Percentiles rank a stretch among this genome's conserved stretches.
phyloP scores from a whole-genome alignment of 2,888 invertebrate genomes.

The Alloplasta piceator region DNA sequence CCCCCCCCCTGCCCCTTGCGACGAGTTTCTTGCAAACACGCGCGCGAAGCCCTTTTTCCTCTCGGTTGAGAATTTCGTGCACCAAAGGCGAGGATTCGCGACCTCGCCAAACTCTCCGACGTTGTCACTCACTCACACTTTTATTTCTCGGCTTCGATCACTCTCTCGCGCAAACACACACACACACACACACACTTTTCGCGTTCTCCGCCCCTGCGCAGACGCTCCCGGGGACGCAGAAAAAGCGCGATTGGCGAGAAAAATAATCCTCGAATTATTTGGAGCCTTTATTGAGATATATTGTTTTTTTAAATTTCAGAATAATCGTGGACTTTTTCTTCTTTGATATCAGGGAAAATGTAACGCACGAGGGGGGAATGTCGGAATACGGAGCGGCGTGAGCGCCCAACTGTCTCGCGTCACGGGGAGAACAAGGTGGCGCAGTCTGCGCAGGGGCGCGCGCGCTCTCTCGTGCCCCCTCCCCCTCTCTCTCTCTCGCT shows the following conservation, averaged over 20 bases:
- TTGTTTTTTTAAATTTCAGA: no score
- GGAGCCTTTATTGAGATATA: no score
- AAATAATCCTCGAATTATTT: background rate
- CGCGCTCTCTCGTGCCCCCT: conserved; percentile 12
- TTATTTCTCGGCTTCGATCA: background rate
- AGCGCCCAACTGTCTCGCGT: conserved; percentile 64
- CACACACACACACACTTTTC: no score
- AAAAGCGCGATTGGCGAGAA: conserved; percentile 24
- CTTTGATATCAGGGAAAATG: background rate
- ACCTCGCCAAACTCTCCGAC: conserved; percentile 15
- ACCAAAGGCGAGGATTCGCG: background rate
- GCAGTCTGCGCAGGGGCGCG: conserved; percentile 39
- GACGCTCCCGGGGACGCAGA: background rate
- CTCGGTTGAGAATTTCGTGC: conserved; percentile 14
- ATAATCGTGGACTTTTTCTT: no score
- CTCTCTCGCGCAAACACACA: background rate
- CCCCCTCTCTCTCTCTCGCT: conserved; percentile 44
- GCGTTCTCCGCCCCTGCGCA: conserved; percentile 1
- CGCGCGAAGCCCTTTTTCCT: conserved; percentile 15
- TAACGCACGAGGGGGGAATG: conserved; percentile 38
- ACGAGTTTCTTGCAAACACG: no score
- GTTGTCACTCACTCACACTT: conserved; percentile 14
- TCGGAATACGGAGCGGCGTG: conserved; percentile 60
- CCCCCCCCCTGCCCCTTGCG: no score
- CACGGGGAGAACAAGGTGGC: conserved; percentile 54